Conservation (phyloP, 2,888 invertebrate genomes). For the Eilema sororculum region DNA sequence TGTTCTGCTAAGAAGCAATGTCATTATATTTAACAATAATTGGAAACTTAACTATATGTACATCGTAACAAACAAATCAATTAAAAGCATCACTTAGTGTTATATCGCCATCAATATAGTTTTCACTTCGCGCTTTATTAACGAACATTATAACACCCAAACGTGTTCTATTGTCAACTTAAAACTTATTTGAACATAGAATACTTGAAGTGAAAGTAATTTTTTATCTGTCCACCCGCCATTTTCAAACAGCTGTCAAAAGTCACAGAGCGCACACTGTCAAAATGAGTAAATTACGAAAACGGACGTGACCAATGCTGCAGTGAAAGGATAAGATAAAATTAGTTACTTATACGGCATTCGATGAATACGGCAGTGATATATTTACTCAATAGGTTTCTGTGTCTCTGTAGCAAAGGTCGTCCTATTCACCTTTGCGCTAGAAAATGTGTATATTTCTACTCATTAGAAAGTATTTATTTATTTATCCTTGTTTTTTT, state of each 20-base stretch:
- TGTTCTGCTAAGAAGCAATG: constrained; percentile 17
- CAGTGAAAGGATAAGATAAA: constrained; percentile 56
- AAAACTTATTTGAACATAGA: constrained; percentile 61
- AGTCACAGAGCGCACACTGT: constrained; percentile 48
- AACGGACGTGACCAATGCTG: constrained; percentile 43
- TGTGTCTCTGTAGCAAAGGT: constrained; percentile 61
- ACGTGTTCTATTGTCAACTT: constrained; percentile 66
- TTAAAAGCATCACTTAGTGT: constrained; percentile 3
- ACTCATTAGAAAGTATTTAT: constrained; percentile 64
- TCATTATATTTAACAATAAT: constrained; percentile 31
- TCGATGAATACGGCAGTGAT: constrained; percentile 50
- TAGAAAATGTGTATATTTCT: constrained; percentile 61
- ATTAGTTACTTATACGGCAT: constrained; percentile 27
- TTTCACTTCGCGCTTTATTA: constrained; percentile 71
- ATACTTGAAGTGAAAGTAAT: constrained; percentile 72
- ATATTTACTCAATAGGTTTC: constrained; percentile 55
- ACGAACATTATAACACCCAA: constrained; percentile 67
- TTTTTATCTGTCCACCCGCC: constrained; percentile 51
- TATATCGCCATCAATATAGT: constrained; percentile 57
- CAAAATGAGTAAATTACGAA: constrained; percentile 55
- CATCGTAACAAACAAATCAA: constrained; percentile 9
- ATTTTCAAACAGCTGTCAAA: constrained; percentile 67
- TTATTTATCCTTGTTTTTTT: constrained; percentile 44
- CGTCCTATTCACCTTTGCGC: constrained; percentile 69
- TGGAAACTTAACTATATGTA: not conserved